Conservation (phyloP, 2,888 invertebrate species). For the Andrena bucephala region DNA sequence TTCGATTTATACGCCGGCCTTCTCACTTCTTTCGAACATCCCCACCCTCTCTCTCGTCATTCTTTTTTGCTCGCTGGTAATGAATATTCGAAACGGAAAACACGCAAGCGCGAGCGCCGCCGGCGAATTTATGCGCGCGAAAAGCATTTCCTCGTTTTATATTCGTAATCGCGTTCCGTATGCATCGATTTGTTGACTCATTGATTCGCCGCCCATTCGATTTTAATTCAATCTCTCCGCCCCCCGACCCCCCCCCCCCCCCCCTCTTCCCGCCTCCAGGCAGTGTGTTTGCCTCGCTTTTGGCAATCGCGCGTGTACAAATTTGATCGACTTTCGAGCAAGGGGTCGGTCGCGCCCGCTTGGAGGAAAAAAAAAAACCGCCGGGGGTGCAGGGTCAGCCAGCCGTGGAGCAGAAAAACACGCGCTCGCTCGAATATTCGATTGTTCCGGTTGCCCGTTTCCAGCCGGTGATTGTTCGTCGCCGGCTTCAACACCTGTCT, state of each 20-base stretch:
- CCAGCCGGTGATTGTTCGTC: neutral
- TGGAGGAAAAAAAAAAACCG: slow-evolving; percentile 6
- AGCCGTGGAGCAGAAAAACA: neutral
- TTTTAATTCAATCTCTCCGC: slow-evolving; percentile 69
- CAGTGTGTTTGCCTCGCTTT: slow-evolving; percentile 65
- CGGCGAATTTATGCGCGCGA: slow-evolving; percentile 58
- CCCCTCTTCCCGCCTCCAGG: neutral
- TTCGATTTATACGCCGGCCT: neutral
- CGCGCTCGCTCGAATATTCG: neutral
- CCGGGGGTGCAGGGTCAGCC: neutral
- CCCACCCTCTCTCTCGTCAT: neutral
- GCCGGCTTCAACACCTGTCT: neutral
- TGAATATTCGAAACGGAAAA: slow-evolving; percentile 53
- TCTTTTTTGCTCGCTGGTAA: neutral
- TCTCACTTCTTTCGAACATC: neutral
- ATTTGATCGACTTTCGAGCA: slow-evolving; percentile 58
- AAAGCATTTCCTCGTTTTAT: slow-evolving; percentile 62
- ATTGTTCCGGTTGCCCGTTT: neutral
- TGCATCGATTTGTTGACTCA: slow-evolving; percentile 70
- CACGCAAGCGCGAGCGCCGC: neutral
- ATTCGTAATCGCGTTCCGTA: slow-evolving; percentile 65
- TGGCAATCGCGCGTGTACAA: slow-evolving; percentile 66
- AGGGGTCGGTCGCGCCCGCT: neutral
- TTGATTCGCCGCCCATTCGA: slow-evolving; percentile 68
- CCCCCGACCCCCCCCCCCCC: too few relatives aligned